Conservation (phyloP, 1,140 invertebrate species). For the Zaprionus africanus region DNA sequence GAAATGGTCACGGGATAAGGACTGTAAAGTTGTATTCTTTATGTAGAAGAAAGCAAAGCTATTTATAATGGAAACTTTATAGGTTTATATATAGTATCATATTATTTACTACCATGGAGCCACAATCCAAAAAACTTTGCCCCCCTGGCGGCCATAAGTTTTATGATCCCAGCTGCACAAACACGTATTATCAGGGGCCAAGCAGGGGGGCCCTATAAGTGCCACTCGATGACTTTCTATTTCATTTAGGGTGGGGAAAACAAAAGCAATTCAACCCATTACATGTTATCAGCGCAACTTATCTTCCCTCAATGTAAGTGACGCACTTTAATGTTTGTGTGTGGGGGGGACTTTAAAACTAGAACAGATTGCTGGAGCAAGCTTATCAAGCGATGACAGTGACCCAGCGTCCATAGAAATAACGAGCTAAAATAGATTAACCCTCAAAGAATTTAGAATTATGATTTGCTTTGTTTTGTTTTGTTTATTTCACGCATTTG, state of each 20-base stretch:
- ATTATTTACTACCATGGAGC: background rate
- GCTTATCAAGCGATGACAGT: background rate
- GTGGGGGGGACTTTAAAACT: constrained; percentile 6
- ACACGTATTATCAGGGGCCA: background rate
- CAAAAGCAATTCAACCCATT: constrained; percentile 6
- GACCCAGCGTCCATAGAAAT: background rate
- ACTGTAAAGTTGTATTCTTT: background rate
- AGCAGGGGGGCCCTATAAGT: background rate
- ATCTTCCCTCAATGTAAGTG: background rate
- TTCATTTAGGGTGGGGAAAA: background rate
- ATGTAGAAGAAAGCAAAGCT: background rate
- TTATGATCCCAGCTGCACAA: background rate
- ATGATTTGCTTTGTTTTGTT: constrained; percentile 16
- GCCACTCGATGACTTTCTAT: background rate
- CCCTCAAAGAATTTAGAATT: background rate
- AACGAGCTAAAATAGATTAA: background rate
- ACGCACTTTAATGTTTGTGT: background rate
- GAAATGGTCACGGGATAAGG: background rate
- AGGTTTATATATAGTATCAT: background rate
- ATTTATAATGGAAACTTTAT: background rate
- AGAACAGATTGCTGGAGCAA: background rate
- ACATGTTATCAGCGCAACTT: background rate
- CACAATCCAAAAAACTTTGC: background rate
- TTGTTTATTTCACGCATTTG: constrained; percentile 54
- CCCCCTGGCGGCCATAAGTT: background rate